Conservation (phyloP, 2,888 invertebrate genomes). For the Agrilus biguttatus region DNA sequence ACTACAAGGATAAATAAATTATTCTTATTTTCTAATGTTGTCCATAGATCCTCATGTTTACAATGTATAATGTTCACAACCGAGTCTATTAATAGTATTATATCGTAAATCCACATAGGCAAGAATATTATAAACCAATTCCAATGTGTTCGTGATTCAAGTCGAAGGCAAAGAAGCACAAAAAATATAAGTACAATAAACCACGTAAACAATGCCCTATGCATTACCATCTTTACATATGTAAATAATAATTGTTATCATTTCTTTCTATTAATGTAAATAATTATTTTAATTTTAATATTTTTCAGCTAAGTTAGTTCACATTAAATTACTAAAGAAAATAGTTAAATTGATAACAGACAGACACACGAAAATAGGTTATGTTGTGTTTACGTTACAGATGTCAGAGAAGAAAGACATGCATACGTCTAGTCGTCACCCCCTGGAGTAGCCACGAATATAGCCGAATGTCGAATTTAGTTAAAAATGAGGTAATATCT, state of each 20-base stretch:
- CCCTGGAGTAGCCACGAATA: too few species aligned
- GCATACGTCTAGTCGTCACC: too few species aligned
- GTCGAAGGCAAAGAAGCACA: conserved; percentile 68
- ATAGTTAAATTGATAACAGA: too few species aligned
- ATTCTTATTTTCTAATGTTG: conserved; percentile 41
- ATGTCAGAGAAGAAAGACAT: too few species aligned
- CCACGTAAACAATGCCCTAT: conserved; percentile 87
- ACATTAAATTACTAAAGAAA: too few species aligned
- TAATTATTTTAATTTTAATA: too few species aligned
- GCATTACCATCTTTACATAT: conserved; percentile 44
- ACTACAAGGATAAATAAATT: conserved; percentile 66
- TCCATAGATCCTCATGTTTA: conserved; percentile 46
- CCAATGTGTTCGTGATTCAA: conserved; percentile 82
- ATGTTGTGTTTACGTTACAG: too few species aligned
- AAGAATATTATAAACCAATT: conserved; percentile 93
- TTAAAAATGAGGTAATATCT: too few species aligned
- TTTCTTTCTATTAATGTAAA: background rate
- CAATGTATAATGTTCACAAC: conserved; percentile 76
- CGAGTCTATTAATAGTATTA: conserved; percentile 74
- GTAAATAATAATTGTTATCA: background rate
- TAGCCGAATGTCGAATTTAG: too few species aligned
- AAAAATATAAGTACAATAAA: conserved; percentile 79
- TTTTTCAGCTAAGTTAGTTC: too few species aligned
- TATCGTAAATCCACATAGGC: conserved; percentile 88
- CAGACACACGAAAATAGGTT: too few species aligned